Conservation (phyloP, 2,113 vertebrate species). For the Dasyurus viverrinus region DNA sequence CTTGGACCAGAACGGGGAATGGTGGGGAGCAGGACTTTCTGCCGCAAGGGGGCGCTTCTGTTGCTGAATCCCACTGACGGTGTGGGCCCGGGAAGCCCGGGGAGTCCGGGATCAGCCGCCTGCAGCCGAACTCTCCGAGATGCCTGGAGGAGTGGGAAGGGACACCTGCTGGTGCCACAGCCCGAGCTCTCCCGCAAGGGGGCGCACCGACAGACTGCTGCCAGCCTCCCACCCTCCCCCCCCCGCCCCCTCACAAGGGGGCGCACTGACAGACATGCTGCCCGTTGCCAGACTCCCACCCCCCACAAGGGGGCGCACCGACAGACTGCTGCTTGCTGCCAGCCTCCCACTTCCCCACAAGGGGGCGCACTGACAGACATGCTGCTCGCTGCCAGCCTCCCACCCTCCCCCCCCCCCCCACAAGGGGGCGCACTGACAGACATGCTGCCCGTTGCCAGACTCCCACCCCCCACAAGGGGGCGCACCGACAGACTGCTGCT, state of each 20-base stretch:
- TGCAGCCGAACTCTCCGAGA: not conserved
- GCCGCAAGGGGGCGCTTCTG: not conserved
- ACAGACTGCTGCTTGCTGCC: not conserved
- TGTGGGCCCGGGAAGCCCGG: not conserved
- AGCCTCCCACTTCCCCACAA: constrained; percentile 18
- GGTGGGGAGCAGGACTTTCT: not conserved
- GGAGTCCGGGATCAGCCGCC: not conserved
- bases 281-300: not conserved
- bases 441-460: no score
- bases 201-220: no score
- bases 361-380: constrained; percentile 62
- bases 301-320: constrained; percentile 63
- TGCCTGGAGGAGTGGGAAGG: no score
- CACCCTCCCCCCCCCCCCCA: constrained; percentile 50
- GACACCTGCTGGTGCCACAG: not conserved
- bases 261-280: no score
- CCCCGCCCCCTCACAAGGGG: no score
- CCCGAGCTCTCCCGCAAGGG: not conserved
- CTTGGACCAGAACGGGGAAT: not conserved
- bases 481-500: no score
- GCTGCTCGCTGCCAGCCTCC: constrained; percentile 67
- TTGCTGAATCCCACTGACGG: not conserved
- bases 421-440: no score
- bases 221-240: no score
- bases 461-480: no score